A percentile compares a stretch with the other conserved stretches of the same genome.
These are phyloP conservation scores for Cotesia chilonis DNA, from an alignment of 1,140 invertebrate species.

Conservation along the genomic window DNA sequence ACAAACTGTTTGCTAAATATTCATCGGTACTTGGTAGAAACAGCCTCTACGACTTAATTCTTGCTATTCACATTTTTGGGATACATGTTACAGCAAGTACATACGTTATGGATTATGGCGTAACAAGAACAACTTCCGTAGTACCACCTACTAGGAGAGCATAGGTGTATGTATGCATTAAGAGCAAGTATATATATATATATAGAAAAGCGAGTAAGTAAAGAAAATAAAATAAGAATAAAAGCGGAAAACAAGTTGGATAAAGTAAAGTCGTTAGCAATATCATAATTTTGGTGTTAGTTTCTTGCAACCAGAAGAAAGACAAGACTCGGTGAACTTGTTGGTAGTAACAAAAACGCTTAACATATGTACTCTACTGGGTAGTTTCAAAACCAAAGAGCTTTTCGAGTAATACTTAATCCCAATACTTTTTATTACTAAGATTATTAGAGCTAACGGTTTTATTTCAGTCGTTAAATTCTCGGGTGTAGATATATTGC, in stretches of 20 bases:
- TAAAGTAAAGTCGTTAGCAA: conserved; percentile 26
- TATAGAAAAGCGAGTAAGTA: not conserved
- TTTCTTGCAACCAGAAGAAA: too few relatives aligned
- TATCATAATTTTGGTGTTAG: conserved; percentile 4
- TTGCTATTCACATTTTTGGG: not conserved
- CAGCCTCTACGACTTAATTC: conserved; percentile 5
- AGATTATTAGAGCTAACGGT: too few relatives aligned
- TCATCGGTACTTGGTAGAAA: conserved; percentile 24
- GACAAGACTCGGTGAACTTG: too few relatives aligned
- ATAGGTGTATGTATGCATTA: too few relatives aligned
- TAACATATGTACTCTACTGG: too few relatives aligned
- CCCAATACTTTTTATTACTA: too few relatives aligned
- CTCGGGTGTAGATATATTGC: too few relatives aligned
- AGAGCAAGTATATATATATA: not conserved
- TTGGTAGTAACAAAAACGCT: too few relatives aligned
- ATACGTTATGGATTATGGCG: not conserved
- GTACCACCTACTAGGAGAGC: not conserved
- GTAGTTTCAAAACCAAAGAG: too few relatives aligned
- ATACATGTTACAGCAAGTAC: not conserved
- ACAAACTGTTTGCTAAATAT: conserved; percentile 15
- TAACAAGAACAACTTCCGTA: not conserved
- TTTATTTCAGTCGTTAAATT: too few relatives aligned
- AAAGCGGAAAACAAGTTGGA: conserved; percentile 9
- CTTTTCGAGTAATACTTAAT: too few relatives aligned
- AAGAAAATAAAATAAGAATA: conserved; percentile 21